A percentile compares a stretch with the other conserved stretches of the same genome.
Conservation (phyloP, 1,140 invertebrate genomes). For the Orussus abietinus region DNA sequence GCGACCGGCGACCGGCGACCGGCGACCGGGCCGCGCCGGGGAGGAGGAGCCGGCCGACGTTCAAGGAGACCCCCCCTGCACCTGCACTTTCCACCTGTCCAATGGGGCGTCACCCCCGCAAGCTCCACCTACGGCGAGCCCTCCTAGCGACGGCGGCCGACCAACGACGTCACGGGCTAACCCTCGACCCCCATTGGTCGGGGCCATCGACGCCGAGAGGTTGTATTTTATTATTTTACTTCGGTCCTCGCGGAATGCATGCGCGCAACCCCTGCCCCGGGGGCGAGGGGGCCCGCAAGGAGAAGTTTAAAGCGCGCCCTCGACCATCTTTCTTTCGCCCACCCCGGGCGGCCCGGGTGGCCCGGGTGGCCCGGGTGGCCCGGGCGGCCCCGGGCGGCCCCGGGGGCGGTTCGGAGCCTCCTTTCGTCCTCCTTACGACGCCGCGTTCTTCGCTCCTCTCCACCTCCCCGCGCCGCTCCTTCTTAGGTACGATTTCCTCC, state of each 20-base stretch:
- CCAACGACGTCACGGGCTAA: constrained; percentile 37
- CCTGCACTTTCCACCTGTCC: constrained; percentile 43
- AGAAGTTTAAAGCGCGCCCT: neutral
- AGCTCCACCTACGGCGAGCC: constrained; percentile 36
- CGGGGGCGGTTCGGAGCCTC: neutral
- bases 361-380: no score
- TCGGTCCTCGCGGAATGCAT: constrained; percentile 8
- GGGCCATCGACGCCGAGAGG: constrained; percentile 28
- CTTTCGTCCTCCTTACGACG: neutral
- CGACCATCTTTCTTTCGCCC: neutral
- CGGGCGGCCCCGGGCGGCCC: neutral
- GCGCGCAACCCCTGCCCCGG: neutral
- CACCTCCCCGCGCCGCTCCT: constrained; percentile 9
- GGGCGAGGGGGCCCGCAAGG: neutral
- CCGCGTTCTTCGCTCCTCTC: constrained; percentile 9
- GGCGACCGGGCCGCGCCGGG: no score
- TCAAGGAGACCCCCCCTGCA: constrained; percentile 24
- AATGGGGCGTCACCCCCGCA: constrained; percentile 33
- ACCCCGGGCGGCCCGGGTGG: no score
- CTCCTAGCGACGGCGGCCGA: constrained; percentile 35
- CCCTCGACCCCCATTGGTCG: constrained; percentile 32
- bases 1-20: no score
- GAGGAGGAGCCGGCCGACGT: neutral
- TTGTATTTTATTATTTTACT: constrained; percentile 45
- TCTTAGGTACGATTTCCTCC: no score